Evolutionary conservation across 2,888 invertebrate species (phyloP).

Genomic region (Brachypalpus laphriformis): DNA sequence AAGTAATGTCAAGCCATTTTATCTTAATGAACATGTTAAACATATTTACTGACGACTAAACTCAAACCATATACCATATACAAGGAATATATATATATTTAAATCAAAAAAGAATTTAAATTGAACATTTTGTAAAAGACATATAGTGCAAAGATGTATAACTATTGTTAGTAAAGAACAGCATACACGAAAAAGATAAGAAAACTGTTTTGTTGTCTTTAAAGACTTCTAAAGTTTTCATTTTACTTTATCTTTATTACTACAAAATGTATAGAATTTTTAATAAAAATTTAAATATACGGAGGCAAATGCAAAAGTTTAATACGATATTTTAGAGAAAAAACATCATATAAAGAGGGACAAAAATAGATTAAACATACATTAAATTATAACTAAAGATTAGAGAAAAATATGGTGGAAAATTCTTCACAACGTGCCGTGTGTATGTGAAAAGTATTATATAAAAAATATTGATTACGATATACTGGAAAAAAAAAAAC

Average conservation of each 20-base stretch:
- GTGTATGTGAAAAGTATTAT: conserved; percentile 91
- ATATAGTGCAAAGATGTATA: conserved; percentile 74
- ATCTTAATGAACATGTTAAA: conserved; percentile 73
- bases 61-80: conserved; percentile 74
- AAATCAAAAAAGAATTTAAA: conserved; percentile 72
- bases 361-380: conserved; percentile 68
- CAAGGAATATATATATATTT: conserved; percentile 72
- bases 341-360: conserved; percentile 73
- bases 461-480: conserved; percentile 82
- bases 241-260: conserved; percentile 69
- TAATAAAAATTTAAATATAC: conserved; percentile 58
- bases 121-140: conserved; percentile 74
- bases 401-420: conserved; percentile 83
- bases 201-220: conserved; percentile 71
- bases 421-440: conserved; percentile 96
- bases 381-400: conserved; percentile 67
- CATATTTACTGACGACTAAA: conserved; percentile 73
- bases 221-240: conserved; percentile 62
- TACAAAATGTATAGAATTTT: conserved; percentile 69
- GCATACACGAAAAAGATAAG: conserved; percentile 70
- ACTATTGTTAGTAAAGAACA: conserved; percentile 74
- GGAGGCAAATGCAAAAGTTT: conserved; percentile 63
- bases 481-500: conserved; percentile 65
- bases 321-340: conserved; percentile 80
- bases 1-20: conserved; percentile 73